Evolutionary conservation across 2,888 invertebrate genomes (phyloP), one percentile per base, ranked within the genome.

Genomic region (Hedychridium roseum): DNA sequence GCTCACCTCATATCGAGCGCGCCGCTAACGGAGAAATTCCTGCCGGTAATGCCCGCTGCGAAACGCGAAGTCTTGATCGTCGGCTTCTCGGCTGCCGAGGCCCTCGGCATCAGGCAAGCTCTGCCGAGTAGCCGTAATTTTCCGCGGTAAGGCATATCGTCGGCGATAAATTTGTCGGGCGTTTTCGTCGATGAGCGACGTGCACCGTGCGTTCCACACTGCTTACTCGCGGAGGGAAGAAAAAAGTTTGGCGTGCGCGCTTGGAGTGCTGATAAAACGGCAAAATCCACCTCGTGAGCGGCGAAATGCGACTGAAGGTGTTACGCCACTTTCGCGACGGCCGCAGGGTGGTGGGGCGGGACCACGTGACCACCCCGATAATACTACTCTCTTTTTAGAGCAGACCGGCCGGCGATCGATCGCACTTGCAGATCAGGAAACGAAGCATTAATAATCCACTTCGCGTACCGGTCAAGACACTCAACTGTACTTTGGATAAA

Each of bases 1-100:
- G 39, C 60, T 60, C 20, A 74, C 75, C 75, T 71, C 75, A 76
- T 74, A 50, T 71, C 60, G 43, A 65, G 54, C 28, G 67, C 18
- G 21, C 54, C 54, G 44, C 62, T 68, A 6, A 54, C 47, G 0
- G 76, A 72, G 53, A 76, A 74, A 49, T 66, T 62, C 31, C 73
- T 62, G 34, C 54, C 46, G 39, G 57, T 41, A 28, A 62, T 54
- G 30, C 50, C 43, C 14, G 54, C 40, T 15, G 58, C 42, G 36
- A 66, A 60, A 41, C 60, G 48, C 27, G 54, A 41, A 39, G 12
- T 23, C 45, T 16, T 14, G 15, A 9, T 26, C 21, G 3, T 30
- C 20, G 34, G 15, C 5, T 49, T 43, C 38, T 60, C 60, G 32
- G 35, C 43, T 15, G 54, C 47, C 23, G 64, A 47, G 23, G 49